Conservation (phyloP, 2,888 invertebrate species). For the Eretmocerus hayati region DNA sequence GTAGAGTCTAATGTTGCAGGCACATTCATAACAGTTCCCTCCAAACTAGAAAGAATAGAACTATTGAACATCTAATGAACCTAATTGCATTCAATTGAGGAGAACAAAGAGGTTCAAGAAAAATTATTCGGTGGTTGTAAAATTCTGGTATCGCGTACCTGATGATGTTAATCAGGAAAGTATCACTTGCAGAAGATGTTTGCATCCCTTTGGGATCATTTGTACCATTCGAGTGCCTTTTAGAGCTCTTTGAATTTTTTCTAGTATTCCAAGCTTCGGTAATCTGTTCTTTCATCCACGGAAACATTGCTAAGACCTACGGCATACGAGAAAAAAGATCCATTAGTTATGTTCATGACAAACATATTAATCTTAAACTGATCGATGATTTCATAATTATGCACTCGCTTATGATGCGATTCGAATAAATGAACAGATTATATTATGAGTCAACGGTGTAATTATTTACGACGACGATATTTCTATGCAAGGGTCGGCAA, state of each 20-base stretch:
- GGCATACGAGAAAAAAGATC: too few relatives aligned
- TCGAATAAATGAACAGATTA: too few relatives aligned
- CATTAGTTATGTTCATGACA: too few relatives aligned
- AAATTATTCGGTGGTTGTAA: background rate
- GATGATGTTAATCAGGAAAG: constrained; percentile 36
- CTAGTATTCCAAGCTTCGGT: constrained; percentile 40
- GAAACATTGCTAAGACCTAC: constrained; percentile 38
- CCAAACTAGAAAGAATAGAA: constrained; percentile 29
- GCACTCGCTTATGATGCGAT: too few relatives aligned
- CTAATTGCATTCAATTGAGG: too few relatives aligned
- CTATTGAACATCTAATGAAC: background rate
- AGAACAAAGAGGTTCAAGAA: too few relatives aligned
- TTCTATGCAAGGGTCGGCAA: too few relatives aligned
- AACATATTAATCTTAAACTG: too few relatives aligned
- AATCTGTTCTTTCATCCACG: constrained; percentile 40
- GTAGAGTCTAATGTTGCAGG: constrained; percentile 34
- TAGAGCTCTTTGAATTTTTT: constrained; percentile 34
- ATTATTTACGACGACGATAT: too few relatives aligned
- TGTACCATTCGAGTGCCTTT: constrained; percentile 31
- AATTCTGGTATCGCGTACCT: constrained; percentile 30
- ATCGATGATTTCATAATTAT: too few relatives aligned
- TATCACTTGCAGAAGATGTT: constrained; percentile 30
- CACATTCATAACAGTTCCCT: constrained; percentile 34
- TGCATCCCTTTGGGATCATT: constrained; percentile 30
- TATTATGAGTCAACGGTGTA: too few relatives aligned